Base-by-base conservation (phyloP, 2,113 vertebrate species). In the Rhadina sibilatrix region DNA sequence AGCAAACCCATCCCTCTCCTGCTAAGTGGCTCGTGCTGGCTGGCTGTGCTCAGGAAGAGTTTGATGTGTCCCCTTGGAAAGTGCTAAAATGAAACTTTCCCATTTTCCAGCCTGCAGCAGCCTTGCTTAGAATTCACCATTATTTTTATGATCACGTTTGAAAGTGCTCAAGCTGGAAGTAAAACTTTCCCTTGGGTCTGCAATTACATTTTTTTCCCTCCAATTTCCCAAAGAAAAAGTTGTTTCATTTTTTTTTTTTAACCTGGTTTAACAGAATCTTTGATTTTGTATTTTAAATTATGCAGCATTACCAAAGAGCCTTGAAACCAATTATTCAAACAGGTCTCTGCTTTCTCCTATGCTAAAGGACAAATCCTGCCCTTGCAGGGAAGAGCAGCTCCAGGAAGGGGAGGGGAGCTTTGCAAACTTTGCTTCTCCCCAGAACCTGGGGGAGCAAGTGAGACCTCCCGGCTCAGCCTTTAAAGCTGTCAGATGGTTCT, bases 141-240 rank as follows among this genome's bases (percentile, higher is more conserved):
- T 84, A 74, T 83, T 91, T 93, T 91, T 71, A 87, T 54, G 90
- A 87, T 84, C 65, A 11, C 44, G 87, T 78, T 56, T 47, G 74
- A 87, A 93, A 87, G 79, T 18, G 69, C 77, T 93, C 14, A 13
- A n/a, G 65, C 69, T 93, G 84, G 69, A 91, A 94, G 33, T 49
- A 84, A 75, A 95, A 93, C 74, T 93, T 95, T 70, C 84, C 89
- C 83, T 50, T 91, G 87, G 78, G 81, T 89, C 84, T 91, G 52
- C 81, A 95, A 75, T 94, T 83, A 72, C 53, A 37, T 72, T 40
- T 74, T 78, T 59, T 15, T 38, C 37, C 27, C 23, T 81, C 25
- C 54, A 38, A 33, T 94, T 89, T 95, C 56, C 35, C 12, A 42
- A 84, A 89, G 60, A 50, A 83, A 81, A 92, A 38, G 33, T 76